Evolutionary conservation across 1,140 invertebrate species (phyloP), one percentile per base, ranked within the genome.

Genomic region (Drosophila suzukii): DNA sequence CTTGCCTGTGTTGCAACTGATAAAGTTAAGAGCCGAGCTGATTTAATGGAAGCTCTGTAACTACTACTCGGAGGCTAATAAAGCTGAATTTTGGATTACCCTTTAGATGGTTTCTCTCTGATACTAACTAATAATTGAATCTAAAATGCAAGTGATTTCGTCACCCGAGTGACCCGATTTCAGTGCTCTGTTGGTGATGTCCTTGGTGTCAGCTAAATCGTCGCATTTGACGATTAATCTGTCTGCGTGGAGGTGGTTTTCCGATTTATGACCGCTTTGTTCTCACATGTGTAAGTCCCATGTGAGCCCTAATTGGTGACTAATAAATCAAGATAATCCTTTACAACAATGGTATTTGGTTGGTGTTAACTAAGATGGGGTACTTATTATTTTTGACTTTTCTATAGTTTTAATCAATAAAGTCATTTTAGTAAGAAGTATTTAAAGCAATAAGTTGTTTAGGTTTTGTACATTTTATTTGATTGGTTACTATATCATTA

Each of bases 261-360:
- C 17, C 47, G 65, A 39, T 81, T 82, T 82, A 81, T 82, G 74
- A 63, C 50, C 66, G 62, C 68, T 77, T 81, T 82, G 81, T 77
- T 62, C 47, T 12, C 34, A 1, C 30, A 27, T 20, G 10, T 54
- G 34, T 41, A 20, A 38, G 30, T 49, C 24, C 43, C 43, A 34
- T 41, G 51, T 63, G 47, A 73, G 54, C 47, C 68, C 78, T 84
- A 41, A 80, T 85, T 84, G 70, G 59, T 34, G 44, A 32, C 44
- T 65, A 68, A 85, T 84, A 84, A 84, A 84, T 84, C 76, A 79
- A 82, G 66, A 51, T 32, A 34, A 49, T 49, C 34, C 34, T 60
- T 32, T 27, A 50, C 7, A 62, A 49, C 8, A 8, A 27, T 10
- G 6, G 15, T 11, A 6, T 53, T 20, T 0, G 15, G 3, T 32